Percentiles rank a stretch among this genome's conserved stretches.
phyloP scores from a whole-genome alignment of 2,888 invertebrate species.

The Xanthorhoe spadicearia region DNA sequence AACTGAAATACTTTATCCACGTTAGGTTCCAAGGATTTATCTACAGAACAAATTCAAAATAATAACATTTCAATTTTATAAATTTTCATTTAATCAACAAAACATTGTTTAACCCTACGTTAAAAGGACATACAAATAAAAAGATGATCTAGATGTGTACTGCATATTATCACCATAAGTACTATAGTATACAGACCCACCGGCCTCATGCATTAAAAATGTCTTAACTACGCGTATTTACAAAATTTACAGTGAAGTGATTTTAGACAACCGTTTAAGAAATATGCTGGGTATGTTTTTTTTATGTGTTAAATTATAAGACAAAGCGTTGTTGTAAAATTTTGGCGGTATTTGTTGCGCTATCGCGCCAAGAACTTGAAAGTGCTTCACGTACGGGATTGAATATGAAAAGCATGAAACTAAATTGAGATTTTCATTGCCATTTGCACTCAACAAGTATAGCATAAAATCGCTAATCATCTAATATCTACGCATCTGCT shows the following conservation, averaged over 20 bases:
- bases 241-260: conserved; percentile 68
- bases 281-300: not conserved
- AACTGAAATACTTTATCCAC: too few relatives aligned
- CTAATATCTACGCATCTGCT: not conserved
- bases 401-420: not conserved
- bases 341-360: not conserved
- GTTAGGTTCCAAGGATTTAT: not conserved
- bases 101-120: conserved; percentile 12
- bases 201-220: conserved; percentile 23
- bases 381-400: not conserved
- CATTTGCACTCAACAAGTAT: not conserved
- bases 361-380: not conserved
- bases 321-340: not conserved
- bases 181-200: conserved; percentile 12
- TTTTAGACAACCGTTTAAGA: conserved; percentile 17
- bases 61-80: conserved; percentile 10
- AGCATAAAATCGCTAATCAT: not conserved
- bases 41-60: not conserved
- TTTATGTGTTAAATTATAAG: not conserved
- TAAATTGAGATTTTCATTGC: not conserved
- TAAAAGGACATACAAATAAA: conserved; percentile 29
- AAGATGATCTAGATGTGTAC: conserved; percentile 23
- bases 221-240: conserved; percentile 71
- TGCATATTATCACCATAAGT: conserved; percentile 25
- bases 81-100: conserved; percentile 24